These are phyloP conservation scores for Phrynocephalus versicolor DNA, from an alignment of 2,113 vertebrate species.

Conservation along the genomic window DNA sequence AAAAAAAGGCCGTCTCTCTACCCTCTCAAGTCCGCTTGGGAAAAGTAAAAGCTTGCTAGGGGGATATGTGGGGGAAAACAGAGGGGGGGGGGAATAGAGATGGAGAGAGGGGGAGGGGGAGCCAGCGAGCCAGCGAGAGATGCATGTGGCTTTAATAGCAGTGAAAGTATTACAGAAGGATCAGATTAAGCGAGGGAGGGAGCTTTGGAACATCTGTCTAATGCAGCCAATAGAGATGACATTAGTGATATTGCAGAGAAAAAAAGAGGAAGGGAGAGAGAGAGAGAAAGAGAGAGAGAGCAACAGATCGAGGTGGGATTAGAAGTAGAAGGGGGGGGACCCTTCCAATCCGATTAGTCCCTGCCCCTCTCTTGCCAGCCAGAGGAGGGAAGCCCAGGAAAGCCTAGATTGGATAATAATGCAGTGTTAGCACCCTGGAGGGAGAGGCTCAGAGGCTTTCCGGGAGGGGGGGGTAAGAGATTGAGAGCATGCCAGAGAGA, in stretches of 20 bases:
- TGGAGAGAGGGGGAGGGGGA: background rate
- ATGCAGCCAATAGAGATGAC: constrained; percentile 78
- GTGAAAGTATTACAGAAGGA: constrained; percentile 76
- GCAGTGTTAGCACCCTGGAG: background rate
- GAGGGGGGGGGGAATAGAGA: background rate
- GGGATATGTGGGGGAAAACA: no score
- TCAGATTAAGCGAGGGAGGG: constrained; percentile 64
- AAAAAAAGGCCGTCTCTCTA: constrained; percentile 57
- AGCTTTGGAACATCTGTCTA: constrained; percentile 75
- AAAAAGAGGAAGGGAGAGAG: constrained; percentile 38
- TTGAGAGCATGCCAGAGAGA: background rate
- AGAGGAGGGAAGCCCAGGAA: background rate
- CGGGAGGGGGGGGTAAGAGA: no score
- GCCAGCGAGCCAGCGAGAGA: constrained; percentile 1
- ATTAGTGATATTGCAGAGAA: constrained; percentile 74
- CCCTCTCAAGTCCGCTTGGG: constrained; percentile 35
- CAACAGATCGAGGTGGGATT: constrained; percentile 72
- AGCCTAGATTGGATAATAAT: background rate
- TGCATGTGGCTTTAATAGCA: constrained; percentile 73
- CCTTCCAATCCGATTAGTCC: constrained; percentile 77
- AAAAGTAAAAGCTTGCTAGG: constrained; percentile 55
- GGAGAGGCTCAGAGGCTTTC: background rate
- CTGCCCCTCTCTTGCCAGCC: constrained; percentile 52
- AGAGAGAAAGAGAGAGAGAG: constrained; percentile 45
- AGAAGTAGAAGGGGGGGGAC: constrained; percentile 43